Base-by-base conservation (phyloP, 2,888 invertebrate genomes). In the Calliscelio sp. region DNA sequence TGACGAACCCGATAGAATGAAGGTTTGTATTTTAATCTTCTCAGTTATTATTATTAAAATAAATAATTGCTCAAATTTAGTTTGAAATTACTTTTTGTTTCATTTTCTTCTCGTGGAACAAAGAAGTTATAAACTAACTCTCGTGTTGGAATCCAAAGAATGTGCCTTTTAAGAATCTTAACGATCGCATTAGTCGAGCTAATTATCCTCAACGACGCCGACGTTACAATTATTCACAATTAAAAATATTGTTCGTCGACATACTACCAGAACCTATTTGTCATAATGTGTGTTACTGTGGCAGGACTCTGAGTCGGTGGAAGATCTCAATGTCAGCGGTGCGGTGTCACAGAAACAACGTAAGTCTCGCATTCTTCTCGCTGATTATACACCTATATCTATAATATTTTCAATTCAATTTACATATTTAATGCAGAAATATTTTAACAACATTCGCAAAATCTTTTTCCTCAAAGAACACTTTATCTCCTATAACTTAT, bases 1-100 rank as follows among this genome's bases (percentile, higher is more conserved):
- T 89, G 95, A 95, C 87, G 95, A 95, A 89, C 94, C 94, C 79
- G 95, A 95, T 90, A 94, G 96, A 80, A 95, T 96, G 94, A 96
- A 96, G 94, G 96, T 96, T 46, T 1, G 63, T 22, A 41, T 38
- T 28, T n/a, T n/a, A n/a, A n/a, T n/a, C n/a, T n/a, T n/a, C n/a
- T n/a, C n/a, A n/a, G n/a, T 28, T 28, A 28, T 28, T 28, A 6
- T 6, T 28, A 28, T 28, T 6, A 6, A 28, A 28, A 28, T 28
- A 6, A 28, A 28, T 28, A 28, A 28, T 8, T 28, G 5, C 8
- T 28, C 28, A 28, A 28, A 28, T 6, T 28, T 6, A 28, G 8
- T 28, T 28, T 28, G 28, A n/a, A n/a, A 25, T 11, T 6, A 16
- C 16, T 49, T 24, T 10, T 28, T 49, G 8, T 20, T 32, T 32